A percentile compares a stretch with the other conserved stretches of the same genome.
Conservation (phyloP, 2,113 vertebrate species). For the Trematocara stigmaticum region DNA sequence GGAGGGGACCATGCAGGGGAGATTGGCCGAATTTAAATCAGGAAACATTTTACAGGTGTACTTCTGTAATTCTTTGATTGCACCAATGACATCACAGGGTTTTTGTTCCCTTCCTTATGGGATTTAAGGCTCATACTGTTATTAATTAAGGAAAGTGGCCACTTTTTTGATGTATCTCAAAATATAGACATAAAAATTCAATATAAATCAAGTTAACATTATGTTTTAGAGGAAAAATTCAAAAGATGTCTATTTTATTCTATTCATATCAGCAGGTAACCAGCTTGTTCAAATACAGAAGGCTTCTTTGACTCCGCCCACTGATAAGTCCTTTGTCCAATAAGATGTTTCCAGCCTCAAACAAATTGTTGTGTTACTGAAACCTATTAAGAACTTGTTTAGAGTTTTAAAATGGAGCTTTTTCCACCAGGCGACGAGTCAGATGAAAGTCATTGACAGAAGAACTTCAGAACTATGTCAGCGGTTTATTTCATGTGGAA, state of each 20-base stretch:
- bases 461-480: slow-evolving; percentile 31
- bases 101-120: not conserved
- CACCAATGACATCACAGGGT: not conserved
- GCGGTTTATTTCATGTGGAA: slow-evolving; percentile 60
- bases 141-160: not conserved
- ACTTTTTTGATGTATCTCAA: not conserved
- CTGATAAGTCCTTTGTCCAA: not conserved
- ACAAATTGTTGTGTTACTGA: not conserved
- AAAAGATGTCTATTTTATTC: not conserved
- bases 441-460: slow-evolving; percentile 29
- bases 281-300: not conserved
- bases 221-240: not conserved
- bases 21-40: not conserved
- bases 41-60: not conserved
- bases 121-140: not conserved
- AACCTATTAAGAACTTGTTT: slow-evolving; percentile 1
- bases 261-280: not conserved
- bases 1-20: fast-evolving
- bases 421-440: slow-evolving; percentile 1
- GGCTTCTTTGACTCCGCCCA: not conserved
- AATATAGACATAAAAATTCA: not conserved
- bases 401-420: not conserved
- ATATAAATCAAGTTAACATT: not conserved
- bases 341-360: slow-evolving; percentile 15
- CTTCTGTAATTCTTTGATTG: not conserved